Conservation (phyloP, 2,888 invertebrate species). For the Diarsia brunnea region DNA sequence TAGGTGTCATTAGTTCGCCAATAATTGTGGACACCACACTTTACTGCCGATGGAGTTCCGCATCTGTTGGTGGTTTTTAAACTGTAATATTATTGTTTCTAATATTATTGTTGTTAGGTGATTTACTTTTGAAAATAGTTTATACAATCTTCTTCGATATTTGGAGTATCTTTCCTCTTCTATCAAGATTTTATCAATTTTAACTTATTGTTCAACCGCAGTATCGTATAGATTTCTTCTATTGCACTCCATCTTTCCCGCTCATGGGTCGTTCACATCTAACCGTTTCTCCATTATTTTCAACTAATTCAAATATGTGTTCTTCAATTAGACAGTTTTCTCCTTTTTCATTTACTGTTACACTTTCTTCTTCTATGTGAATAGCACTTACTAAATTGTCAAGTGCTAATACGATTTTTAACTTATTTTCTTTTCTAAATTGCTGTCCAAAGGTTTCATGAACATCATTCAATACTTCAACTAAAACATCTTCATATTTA, state of each 20-base stretch:
- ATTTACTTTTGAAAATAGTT: not conserved
- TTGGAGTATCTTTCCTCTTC: not conserved
- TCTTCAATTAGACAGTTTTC: not conserved
- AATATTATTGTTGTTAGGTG: not conserved
- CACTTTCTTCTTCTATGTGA: not conserved
- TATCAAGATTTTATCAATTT: not conserved
- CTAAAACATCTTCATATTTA: not conserved
- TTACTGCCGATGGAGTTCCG: constrained; percentile 58
- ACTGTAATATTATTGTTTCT: too few relatives aligned
- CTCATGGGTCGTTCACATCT: not conserved
- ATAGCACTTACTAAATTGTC: not conserved
- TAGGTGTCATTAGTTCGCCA: constrained; percentile 70
- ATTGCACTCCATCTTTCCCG: not conserved
- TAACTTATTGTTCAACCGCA: not conserved
- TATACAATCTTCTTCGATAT: not conserved
- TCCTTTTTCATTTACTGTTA: not conserved
- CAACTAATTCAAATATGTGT: not conserved
- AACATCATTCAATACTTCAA: not conserved
- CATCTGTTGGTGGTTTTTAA: constrained; percentile 28
- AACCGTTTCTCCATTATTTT: not conserved
- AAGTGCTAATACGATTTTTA: not conserved
- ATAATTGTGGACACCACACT: constrained; percentile 66
- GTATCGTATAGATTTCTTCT: not conserved
- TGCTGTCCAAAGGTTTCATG: not conserved
- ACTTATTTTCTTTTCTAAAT: not conserved